Percentiles rank a stretch among this genome's conserved stretches.
Conservation (phyloP, 1,140 invertebrate species). For the Cryptotermes secundus region DNA sequence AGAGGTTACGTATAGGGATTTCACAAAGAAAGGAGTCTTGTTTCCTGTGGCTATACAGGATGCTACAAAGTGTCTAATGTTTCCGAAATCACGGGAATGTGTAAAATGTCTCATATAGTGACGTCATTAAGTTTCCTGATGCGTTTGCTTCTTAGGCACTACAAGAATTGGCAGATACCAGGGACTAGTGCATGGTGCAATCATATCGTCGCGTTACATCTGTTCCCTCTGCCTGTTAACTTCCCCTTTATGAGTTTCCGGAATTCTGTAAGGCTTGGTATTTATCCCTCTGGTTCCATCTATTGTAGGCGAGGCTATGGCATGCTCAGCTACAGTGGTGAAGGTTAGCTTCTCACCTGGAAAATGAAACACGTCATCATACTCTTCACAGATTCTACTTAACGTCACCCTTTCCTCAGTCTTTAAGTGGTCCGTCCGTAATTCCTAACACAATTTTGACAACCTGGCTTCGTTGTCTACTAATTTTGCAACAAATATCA, state of each 20-base stretch:
- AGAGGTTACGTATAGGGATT: too few relatives aligned
- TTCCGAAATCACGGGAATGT: slow-evolving; percentile 52
- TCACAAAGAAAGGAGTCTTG: too few relatives aligned
- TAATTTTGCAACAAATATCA: too few relatives aligned
- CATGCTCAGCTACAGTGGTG: background rate
- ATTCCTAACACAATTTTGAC: too few relatives aligned
- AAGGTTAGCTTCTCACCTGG: too few relatives aligned
- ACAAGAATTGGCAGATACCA: slow-evolving; percentile 35
- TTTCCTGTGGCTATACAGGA: too few relatives aligned
- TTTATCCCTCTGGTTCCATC: slow-evolving; percentile 37
- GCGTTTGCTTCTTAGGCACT: slow-evolving; percentile 40
- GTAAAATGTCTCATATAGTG: slow-evolving; percentile 48
- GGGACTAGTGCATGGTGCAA: too few relatives aligned
- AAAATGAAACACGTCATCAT: too few relatives aligned
- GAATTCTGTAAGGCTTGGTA: slow-evolving; percentile 44
- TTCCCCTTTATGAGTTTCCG: slow-evolving; percentile 46
- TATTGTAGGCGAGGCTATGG: background rate
- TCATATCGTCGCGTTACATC: slow-evolving; percentile 48
- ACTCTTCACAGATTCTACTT: background rate
- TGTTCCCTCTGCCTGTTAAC: slow-evolving; percentile 46
- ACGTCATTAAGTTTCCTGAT: slow-evolving; percentile 44
- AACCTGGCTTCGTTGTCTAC: too few relatives aligned
- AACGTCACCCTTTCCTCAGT: too few relatives aligned
- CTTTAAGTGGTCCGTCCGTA: too few relatives aligned
- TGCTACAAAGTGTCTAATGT: slow-evolving; percentile 50